Evolutionary conservation across 2,113 vertebrate genomes (phyloP).

Genomic region (Megaleporinus macrocephalus): DNA sequence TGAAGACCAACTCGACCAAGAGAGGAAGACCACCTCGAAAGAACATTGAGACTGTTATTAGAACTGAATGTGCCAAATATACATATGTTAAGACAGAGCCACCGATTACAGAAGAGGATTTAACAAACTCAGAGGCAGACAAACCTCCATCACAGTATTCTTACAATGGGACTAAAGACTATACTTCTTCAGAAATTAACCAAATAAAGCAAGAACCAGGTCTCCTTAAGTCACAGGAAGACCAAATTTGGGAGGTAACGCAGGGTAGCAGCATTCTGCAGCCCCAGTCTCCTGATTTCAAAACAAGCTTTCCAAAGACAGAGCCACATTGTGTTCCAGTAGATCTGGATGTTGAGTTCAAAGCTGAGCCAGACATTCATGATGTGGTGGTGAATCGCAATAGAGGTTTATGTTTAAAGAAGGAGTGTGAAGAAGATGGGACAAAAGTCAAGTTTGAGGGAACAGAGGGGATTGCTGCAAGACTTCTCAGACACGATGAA

Average conservation of each 20-base stretch:
- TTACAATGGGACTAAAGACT: neutral
- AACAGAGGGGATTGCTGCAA: neutral
- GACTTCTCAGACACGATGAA: conserved; percentile 36
- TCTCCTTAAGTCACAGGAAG: conserved; percentile 15
- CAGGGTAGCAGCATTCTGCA: neutral
- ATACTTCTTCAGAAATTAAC: neutral
- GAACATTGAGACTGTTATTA: neutral
- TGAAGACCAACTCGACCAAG: conserved; percentile 13
- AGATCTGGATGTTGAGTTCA: conserved; percentile 45
- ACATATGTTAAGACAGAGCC: conserved; percentile 9
- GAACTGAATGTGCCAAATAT: neutral
- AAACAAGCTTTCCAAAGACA: conserved; percentile 11
- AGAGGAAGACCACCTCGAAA: neutral
- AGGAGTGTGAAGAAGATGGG: conserved; percentile 45
- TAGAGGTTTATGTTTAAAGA: neutral
- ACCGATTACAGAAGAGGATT: neutral
- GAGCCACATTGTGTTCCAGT: conserved; percentile 41
- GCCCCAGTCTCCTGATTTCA: conserved; percentile 3
- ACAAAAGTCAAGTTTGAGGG: conserved; percentile 49
- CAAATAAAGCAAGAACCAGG: conserved; percentile 44
- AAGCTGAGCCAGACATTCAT: conserved; percentile 60
- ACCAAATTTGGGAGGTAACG: neutral
- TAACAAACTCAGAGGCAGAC: neutral
- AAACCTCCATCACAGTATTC: neutral
- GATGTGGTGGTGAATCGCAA: conserved; percentile 61